Base-by-base conservation (phyloP, 1,140 invertebrate genomes). In the Steinernema khuongi region DNA sequence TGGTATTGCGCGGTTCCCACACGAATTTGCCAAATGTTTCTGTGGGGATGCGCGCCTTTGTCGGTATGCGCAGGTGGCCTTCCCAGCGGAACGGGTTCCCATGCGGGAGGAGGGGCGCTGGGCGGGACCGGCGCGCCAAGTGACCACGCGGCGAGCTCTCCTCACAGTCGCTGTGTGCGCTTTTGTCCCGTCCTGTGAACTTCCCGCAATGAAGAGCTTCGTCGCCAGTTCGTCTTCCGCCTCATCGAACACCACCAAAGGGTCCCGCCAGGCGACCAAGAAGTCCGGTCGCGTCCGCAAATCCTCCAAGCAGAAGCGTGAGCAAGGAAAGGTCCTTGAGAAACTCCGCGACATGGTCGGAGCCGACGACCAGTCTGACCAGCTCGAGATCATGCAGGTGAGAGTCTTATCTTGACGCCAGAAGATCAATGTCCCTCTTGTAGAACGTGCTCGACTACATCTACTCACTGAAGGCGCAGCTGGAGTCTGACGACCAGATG, bases 51-150 rank as follows among this genome's bases (percentile, higher is more conserved):
- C 50, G 22, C 50, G 7, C 50, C 50, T 60, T 60, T 60, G 50
- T 60, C 50, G 50, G 50, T 60, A 60, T 60, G 50, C 19, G 50
- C 50, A 60, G 50, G 50, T 60, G 50, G 50, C 50, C 19, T 11
- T 60, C 50, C 50, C 50, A 60, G 50, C 14, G 19, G 26, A 60
- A 60, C 50, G 4, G 50, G 50, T 60, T 60, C 50, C 26, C 7
- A 14, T 60, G 50, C 11, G 50, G 50, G 50, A 60, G 50, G 50
- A 60, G 50, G 19, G 7, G 50, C 7, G 50, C n/a, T n/a, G 36
- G 36, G 7, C 36, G 7, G 7, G 7, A n/a, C n/a, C 7, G 36
- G n/a, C 7, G 7, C 7, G 36, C 7, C 7, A 7, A 41, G 7
- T 41, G 7, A 22, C 4, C 14, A 22, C 50, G 50, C 4, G 50